Conservation (phyloP, 2,797 vertebrate genomes). For the Rallus crepitans region DNA sequence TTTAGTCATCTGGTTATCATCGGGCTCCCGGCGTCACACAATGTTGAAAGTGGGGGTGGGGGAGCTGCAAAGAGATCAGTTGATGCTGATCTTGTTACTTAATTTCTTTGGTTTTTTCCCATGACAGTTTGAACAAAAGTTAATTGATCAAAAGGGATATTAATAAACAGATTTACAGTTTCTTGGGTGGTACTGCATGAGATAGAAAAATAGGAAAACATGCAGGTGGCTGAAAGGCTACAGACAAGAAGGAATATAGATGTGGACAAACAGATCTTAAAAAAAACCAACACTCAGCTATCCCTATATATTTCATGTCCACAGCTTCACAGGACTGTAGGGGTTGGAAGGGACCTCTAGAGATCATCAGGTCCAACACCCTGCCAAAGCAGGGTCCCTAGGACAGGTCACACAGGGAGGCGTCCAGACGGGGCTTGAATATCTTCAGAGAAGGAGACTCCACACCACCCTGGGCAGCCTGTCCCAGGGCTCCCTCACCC, state of each 20-base stretch:
- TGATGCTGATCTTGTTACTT: not conserved
- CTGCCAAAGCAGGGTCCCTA: no score
- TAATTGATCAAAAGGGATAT: not conserved
- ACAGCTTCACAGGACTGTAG: no score
- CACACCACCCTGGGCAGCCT: no score
- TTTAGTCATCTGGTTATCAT: conserved; percentile 36
- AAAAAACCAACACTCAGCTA: not conserved
- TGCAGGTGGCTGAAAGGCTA: not conserved
- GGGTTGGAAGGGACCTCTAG: no score
- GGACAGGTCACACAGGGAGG: no score
- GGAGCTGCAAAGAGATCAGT: not conserved
- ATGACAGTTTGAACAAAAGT: not conserved
- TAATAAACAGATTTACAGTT: not conserved
- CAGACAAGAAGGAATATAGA: not conserved
- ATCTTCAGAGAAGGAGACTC: no score
- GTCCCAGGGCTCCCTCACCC: no score
- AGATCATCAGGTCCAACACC: no score
- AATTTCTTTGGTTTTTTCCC: not conserved
- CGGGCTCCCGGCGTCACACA: not conserved
- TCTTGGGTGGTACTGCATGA: not conserved
- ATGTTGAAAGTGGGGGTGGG: not conserved
- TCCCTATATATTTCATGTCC: not conserved
- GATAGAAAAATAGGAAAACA: not conserved
- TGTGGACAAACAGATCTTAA: not conserved
- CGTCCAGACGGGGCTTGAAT: no score